Evolutionary conservation across 2,797 vertebrate species (phyloP), one percentile per base, ranked within the genome.

Genomic region (Catharus ustulatus): DNA sequence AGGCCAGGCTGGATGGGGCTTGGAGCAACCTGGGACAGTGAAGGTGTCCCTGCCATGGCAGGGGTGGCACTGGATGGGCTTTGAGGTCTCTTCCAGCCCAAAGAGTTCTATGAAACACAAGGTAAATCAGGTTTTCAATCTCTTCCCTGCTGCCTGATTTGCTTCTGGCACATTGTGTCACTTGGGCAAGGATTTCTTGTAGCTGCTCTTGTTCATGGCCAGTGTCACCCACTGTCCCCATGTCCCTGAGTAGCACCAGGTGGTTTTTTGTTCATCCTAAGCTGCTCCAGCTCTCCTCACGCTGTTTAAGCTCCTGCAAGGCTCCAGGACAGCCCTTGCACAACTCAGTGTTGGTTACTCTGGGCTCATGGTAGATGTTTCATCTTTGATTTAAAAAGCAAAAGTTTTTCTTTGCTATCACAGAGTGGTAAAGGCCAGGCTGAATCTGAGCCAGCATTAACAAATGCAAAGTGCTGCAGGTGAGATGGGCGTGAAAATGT

Each of bases 11-110:
- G 74, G 57, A 9, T 2, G 15, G 42, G 80, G 49, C 34, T 83
- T 1, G 57, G 66, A 87, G 58, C 36, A 63, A 1, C 43, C 74
- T 63, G 74, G 75, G 43, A 32, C 2, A 6, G 29, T 66, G 85
- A 0, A 66, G 14, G n/a, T 30, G 61, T 52, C 40, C 40, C 45
- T 66, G 45, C 52, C 38, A 6, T 36, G 54, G n/a, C 51, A 57
- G 23, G 15, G 43, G 7, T 23, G 43, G 22, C 0, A 20, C 19
- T 43, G 59, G 45, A 0, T 40, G 76, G 3, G 24, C 17, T 82
- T 13, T 68, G 0, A 43, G 22, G 7, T 49, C 36, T 1, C 3
- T 62, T 27, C 5, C 6, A 15, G 6, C 2, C 32, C 42, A 36
- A 13, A 30, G 2, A 5, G 7, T 10, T 68, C 27, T 23, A 0